phyloP scores from a whole-genome alignment of 2,797 vertebrate species.

The Sebastiscus tertius region DNA sequence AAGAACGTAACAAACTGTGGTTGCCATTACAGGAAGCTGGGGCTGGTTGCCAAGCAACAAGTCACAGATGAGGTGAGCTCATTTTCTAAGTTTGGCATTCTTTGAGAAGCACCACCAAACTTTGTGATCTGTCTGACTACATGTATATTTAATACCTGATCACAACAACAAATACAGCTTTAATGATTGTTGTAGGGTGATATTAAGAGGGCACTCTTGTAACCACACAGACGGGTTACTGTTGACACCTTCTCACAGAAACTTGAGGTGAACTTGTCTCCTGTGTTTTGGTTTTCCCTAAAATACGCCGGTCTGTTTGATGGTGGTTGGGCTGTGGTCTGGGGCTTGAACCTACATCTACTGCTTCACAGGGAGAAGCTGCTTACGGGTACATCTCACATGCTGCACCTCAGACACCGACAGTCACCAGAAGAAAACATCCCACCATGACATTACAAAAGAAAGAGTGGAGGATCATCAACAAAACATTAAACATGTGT shows the following conservation, averaged over 20 bases:
- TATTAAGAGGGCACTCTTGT: neutral
- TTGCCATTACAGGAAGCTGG: conserved; percentile 64
- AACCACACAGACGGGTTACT: neutral
- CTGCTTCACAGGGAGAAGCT: neutral
- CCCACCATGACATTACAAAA: neutral
- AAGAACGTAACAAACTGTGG: conserved; percentile 31
- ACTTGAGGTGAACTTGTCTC: neutral
- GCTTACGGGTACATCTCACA: neutral
- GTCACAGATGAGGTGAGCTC: conserved; percentile 30
- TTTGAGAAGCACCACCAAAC: conserved; percentile 1
- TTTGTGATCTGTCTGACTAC: neutral
- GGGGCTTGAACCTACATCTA: neutral
- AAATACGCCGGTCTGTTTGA: conserved; percentile 33
- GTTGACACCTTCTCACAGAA: neutral
- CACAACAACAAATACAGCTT: neutral
- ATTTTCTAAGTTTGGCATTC: conserved; percentile 29
- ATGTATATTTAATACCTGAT: neutral
- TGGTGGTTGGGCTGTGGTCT: conserved; percentile 38
- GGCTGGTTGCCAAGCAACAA: conserved; percentile 55
- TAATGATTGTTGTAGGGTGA: neutral
- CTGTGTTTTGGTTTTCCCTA: neutral
- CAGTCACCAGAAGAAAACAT: neutral
- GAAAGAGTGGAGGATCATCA: neutral
- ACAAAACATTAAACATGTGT: neutral
- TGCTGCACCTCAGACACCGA: neutral